Percentiles rank a stretch among this genome's conserved stretches.
These are phyloP conservation scores for Meloe dianella DNA, from an alignment of 2,888 invertebrate genomes.

Conservation along the genomic window DNA sequence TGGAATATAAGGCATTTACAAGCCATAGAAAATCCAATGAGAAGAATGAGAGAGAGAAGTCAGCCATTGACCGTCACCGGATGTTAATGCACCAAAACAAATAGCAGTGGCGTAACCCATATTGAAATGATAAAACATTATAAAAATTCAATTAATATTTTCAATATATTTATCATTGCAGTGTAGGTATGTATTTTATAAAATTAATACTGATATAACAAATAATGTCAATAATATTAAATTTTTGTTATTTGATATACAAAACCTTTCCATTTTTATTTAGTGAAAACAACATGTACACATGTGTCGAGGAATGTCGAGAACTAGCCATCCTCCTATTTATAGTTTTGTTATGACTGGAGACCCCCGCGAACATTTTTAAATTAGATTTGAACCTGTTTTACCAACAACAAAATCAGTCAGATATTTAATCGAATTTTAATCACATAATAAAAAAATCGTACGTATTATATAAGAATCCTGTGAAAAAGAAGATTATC, in stretches of 20 bases:
- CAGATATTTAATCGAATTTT: too few species aligned
- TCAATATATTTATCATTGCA: too few species aligned
- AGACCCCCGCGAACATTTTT: slow-evolving; percentile 47
- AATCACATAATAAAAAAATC: too few species aligned
- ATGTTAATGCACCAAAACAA: slow-evolving; percentile 50
- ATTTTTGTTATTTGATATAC: too few species aligned
- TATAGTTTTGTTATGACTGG: slow-evolving; percentile 55
- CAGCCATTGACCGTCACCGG: slow-evolving; percentile 53
- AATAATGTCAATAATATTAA: too few species aligned
- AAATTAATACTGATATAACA: too few species aligned
- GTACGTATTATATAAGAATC: too few species aligned
- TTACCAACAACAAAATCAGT: background rate
- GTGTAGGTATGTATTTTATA: too few species aligned
- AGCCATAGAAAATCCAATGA: slow-evolving; percentile 28
- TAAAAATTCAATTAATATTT: too few species aligned
- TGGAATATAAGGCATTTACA: background rate
- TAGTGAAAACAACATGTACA: background rate
- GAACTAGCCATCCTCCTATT: slow-evolving; percentile 43
- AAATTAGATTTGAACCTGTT: slow-evolving; percentile 24
- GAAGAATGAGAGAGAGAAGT: slow-evolving; percentile 39
- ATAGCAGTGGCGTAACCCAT: slow-evolving; percentile 39
- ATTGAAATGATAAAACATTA: too few species aligned
- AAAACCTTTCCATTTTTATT: too few species aligned
- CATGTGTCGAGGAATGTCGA: slow-evolving; percentile 38
- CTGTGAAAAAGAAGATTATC: too few species aligned